phyloP scores from a whole-genome alignment of 2,797 vertebrate genomes.

The Protosalanx chinensis region DNA sequence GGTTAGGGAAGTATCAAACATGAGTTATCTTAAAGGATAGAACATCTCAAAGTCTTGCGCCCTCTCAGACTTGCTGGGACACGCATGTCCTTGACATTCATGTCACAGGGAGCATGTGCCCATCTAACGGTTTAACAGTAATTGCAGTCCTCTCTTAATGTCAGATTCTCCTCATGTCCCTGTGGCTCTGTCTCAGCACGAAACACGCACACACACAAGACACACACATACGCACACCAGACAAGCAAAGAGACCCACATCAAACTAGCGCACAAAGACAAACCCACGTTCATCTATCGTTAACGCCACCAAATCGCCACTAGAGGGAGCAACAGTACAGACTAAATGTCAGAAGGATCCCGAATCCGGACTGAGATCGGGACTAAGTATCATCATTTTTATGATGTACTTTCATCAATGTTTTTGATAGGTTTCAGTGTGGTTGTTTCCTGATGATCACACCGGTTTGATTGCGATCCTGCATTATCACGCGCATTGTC shows the following conservation, averaged over 20 bases:
- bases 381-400: not conserved
- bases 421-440: no score
- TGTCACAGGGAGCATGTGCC: no score
- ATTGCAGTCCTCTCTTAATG: constrained; percentile 16
- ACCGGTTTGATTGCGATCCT: no score
- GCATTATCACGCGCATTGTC: not conserved
- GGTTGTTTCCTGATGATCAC: no score
- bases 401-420: not conserved
- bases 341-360: not conserved
- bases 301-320: not conserved
- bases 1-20: no score
- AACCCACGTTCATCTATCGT: not conserved
- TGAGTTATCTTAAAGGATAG: no score
- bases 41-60: no score
- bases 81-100: no score
- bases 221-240: not conserved
- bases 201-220: not conserved
- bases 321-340: constrained; percentile 12
- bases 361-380: not conserved
- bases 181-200: not conserved
- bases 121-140: not conserved
- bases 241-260: no score
- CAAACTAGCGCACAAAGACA: not conserved
- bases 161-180: not conserved
- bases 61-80: no score